phyloP scores from a whole-genome alignment of 2,888 invertebrate genomes.

The Pinctada fucata region DNA sequence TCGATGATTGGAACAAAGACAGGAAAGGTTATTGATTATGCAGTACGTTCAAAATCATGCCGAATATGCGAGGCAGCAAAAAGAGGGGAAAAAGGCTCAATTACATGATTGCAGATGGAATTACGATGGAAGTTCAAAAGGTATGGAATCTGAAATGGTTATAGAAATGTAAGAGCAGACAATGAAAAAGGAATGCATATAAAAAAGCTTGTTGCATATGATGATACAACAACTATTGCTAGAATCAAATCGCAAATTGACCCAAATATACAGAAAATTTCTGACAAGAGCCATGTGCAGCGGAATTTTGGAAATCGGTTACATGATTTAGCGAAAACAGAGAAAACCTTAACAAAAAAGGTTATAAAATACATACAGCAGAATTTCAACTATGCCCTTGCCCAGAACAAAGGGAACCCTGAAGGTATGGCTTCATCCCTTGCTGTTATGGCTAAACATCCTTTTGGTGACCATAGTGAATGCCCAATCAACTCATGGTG shows the following conservation, averaged over 20 bases:
- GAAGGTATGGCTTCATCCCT: constrained; percentile 15
- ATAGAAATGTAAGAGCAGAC: constrained; percentile 18
- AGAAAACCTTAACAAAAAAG: constrained; percentile 35
- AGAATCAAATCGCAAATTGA: constrained; percentile 18
- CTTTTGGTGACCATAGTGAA: constrained; percentile 26
- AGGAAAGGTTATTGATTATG: constrained; percentile 33
- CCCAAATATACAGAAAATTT: constrained; percentile 24
- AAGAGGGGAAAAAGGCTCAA: constrained; percentile 3
- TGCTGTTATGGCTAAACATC: constrained; percentile 34
- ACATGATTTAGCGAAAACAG: constrained; percentile 38
- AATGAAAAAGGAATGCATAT: constrained; percentile 22
- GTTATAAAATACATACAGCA: constrained; percentile 37
- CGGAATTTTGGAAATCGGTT: constrained; percentile 42
- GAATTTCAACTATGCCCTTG: constrained; percentile 42
- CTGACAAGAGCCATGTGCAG: constrained; percentile 33
- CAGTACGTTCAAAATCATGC: constrained; percentile 32
- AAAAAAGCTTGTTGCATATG: constrained; percentile 31
- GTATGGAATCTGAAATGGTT: constrained; percentile 38
- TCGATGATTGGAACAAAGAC: constrained; percentile 36
- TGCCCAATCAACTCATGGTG: constrained; percentile 17
- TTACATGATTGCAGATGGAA: constrained; percentile 29
- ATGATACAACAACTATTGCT: constrained; percentile 34
- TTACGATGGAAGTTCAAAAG: constrained; percentile 31
- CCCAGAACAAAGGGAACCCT: constrained; percentile 35
- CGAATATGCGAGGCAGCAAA: constrained; percentile 27